Evolutionary conservation across 2,888 invertebrate genomes (phyloP).

Genomic region (Tribolium freemani): DNA sequence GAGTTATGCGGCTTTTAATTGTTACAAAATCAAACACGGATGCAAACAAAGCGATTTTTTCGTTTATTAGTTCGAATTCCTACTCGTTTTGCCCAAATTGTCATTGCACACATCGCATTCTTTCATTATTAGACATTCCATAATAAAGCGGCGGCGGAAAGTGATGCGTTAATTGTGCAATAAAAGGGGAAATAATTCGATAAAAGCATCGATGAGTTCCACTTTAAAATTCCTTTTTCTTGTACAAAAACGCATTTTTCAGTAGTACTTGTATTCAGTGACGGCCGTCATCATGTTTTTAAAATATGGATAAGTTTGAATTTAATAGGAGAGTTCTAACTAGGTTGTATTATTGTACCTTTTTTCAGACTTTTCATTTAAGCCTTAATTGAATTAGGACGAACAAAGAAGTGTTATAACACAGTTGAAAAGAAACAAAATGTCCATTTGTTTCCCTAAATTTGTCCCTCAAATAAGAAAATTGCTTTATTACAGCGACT

Average conservation of each 20-base stretch:
- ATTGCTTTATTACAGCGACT: constrained; percentile 40
- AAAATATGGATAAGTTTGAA: neutral
- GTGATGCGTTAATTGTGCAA: constrained; percentile 32
- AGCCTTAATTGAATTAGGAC: constrained; percentile 24
- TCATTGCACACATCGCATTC: constrained; percentile 37
- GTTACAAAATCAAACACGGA: constrained; percentile 6
- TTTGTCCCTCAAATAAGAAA: constrained; percentile 41
- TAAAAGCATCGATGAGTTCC: neutral
- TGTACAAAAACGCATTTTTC: neutral
- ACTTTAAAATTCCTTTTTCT: neutral
- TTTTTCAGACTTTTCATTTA: constrained; percentile 26
- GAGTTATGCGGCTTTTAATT: constrained; percentile 28
- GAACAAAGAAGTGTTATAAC: constrained; percentile 33
- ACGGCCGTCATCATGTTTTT: neutral
- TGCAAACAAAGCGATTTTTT: constrained; percentile 14
- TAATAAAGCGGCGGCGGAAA: constrained; percentile 15
- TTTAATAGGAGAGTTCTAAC: neutral
- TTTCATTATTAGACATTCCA: constrained; percentile 41
- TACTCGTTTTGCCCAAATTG: constrained; percentile 27
- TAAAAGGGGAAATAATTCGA: constrained; percentile 27
- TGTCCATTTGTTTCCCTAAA: constrained; percentile 43
- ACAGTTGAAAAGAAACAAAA: constrained; percentile 40
- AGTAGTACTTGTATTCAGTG: neutral
- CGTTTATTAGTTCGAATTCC: constrained; percentile 10
- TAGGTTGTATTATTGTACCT: neutral